Evolutionary conservation across 2,888 invertebrate species (phyloP), one percentile per base, ranked within the genome.

Genomic region (Drosophila subquinaria): DNA sequence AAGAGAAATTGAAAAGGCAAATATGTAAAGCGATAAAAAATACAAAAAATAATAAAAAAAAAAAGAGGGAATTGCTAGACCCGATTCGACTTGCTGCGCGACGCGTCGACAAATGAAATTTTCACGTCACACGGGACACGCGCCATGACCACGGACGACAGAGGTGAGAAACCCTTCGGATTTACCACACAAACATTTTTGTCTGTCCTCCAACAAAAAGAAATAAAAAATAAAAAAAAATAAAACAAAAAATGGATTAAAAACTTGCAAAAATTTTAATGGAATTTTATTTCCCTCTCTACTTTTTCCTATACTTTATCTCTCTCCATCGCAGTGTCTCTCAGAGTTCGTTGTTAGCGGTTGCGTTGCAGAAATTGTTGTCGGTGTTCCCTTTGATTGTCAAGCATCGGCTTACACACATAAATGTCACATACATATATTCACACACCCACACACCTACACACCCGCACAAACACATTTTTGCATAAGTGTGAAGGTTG

Each of bases 221-320:
- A 38, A 17, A 1, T 17, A 17, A 67, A 74, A 70, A 53, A 63
- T 20, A 38, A 50, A 50, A 17, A 67, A 74, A 70, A 53, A 63
- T 20, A 38, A 50, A 50, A 59, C 53, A 45, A 61, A 76, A 57
- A 59, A 56, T 51, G 69, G 73, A 87, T 84, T 87, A 81, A 83
- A 82, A 83, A 84, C 88, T 81, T 86, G 82, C 75, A 82, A 76
- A 87, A 89, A 85, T 88, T 89, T 89, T 89, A 85, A 89, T 89
- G 77, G 89, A 89, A 89, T 89, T 89, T 80, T 77, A 81, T 85
- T 84, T 81, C 40, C 38, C 23, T 55, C 43, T 57, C 42, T 47
- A 52, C 56, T 51, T 42, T 38, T 5, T 4, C 33, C 20, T 9
- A 30, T 15, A 53, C 30, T 42, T 20, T 9, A 62, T 48, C 43